Evolutionary conservation across 1,140 invertebrate species (phyloP).

Genomic region (Protaetia brevitarsis): DNA sequence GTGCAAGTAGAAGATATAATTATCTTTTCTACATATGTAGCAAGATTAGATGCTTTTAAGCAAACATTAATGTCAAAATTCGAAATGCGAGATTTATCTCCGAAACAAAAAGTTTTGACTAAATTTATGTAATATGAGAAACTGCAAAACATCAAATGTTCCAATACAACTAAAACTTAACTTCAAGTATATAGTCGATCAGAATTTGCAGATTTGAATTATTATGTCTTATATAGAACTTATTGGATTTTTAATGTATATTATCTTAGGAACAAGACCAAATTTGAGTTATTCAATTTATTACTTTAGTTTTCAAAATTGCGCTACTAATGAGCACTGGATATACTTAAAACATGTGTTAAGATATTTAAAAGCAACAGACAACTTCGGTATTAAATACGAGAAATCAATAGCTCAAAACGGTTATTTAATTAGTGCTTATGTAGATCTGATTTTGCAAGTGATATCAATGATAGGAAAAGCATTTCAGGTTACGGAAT

Average conservation of each 20-base stretch:
- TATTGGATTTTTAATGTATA: conserved; percentile 19
- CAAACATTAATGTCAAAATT: background rate
- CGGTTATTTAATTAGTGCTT: background rate
- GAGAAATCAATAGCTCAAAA: background rate
- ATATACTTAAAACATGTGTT: conserved; percentile 11
- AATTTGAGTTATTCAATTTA: conserved; percentile 19
- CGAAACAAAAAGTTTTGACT: background rate
- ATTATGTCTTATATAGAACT: conserved; percentile 21
- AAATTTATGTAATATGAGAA: background rate
- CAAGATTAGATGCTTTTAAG: background rate
- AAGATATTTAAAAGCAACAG: conserved; percentile 24
- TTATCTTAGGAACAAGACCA: conserved; percentile 13
- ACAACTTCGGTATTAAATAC: background rate
- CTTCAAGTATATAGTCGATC: background rate
- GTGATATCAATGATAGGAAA: conserved; percentile 36
- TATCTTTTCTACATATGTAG: background rate
- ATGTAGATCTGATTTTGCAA: conserved; percentile 45
- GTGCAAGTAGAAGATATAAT: background rate
- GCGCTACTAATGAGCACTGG: background rate
- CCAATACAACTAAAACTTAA: conserved; percentile 3
- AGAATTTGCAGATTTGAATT: background rate
- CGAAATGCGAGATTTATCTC: background rate
- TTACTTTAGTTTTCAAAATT: conserved; percentile 25
- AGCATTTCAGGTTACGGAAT: conserved; percentile 45
- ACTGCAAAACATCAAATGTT: background rate